phyloP scores from a whole-genome alignment of 2,797 vertebrate genomes.

The Leptoclinus maculatus region DNA sequence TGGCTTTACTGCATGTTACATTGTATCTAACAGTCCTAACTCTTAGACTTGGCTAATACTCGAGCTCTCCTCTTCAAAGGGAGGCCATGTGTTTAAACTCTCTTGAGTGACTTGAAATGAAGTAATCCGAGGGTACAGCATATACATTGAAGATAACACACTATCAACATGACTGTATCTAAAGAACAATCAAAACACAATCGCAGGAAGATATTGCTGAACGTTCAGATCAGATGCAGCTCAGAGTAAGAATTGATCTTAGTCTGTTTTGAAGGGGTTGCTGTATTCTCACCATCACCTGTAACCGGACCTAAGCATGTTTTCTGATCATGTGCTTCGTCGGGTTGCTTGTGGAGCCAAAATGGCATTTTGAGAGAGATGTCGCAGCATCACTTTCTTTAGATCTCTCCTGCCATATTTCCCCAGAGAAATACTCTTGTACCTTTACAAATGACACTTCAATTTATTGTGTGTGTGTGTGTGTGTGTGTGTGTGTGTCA shows the following conservation, averaged over 20 bases:
- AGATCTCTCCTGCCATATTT: slow-evolving; percentile 58
- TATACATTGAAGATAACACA: not conserved
- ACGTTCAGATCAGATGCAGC: slow-evolving; percentile 9
- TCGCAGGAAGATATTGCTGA: not conserved
- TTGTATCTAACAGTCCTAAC: not conserved
- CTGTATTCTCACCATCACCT: not conserved
- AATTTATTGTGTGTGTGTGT: slow-evolving; percentile 20
- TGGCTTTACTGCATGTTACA: not conserved
- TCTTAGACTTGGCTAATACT: not conserved
- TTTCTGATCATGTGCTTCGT: slow-evolving; percentile 36
- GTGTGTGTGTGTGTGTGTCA: slow-evolving; percentile 1
- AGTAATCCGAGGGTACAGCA: not conserved
- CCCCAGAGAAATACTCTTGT: slow-evolving; percentile 62
- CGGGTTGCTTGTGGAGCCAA: slow-evolving; percentile 41
- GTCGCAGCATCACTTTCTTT: slow-evolving; percentile 46
- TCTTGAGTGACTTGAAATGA: not conserved
- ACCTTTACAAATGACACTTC: slow-evolving; percentile 64
- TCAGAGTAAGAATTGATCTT: not conserved
- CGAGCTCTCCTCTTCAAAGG: not conserved
- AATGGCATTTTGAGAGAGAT: slow-evolving; percentile 51
- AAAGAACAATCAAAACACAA: not conserved
- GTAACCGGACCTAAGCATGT: slow-evolving; percentile 5
- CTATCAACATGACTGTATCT: slow-evolving; percentile 10
- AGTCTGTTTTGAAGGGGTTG: not conserved
- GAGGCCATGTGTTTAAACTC: not conserved